Evolutionary conservation across 2,797 vertebrate genomes (phyloP).

Genomic region (Myotis vivesi): DNA sequence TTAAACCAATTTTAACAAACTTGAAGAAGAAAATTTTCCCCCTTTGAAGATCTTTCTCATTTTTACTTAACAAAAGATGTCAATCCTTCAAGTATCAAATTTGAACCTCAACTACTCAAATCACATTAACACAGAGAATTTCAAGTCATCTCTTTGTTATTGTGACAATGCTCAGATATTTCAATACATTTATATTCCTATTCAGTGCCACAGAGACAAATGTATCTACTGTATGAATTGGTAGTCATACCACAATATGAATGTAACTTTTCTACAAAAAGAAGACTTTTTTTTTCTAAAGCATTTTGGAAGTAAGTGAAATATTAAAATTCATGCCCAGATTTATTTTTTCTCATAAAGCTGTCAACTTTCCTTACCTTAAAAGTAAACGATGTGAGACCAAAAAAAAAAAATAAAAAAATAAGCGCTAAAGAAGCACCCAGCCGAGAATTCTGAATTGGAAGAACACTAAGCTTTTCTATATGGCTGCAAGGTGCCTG

Average conservation of each 20-base stretch:
- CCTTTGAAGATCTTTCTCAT: not conserved
- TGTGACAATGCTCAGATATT: not conserved
- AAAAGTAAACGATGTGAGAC: slow-evolving; percentile 64
- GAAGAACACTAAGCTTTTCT: not conserved
- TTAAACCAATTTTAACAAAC: slow-evolving; percentile 54
- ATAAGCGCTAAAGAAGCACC: slow-evolving; percentile 53
- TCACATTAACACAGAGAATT: not conserved
- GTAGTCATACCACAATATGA: slow-evolving; percentile 42
- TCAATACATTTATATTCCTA: not conserved
- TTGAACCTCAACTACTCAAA: not conserved
- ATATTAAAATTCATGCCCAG: slow-evolving; percentile 76
- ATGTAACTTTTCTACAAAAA: slow-evolving; percentile 49
- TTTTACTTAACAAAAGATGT: slow-evolving; percentile 46
- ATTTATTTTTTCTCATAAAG: slow-evolving; percentile 68
- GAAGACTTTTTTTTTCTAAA: slow-evolving; percentile 41
- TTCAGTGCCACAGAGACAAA: not conserved
- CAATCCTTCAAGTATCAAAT: slow-evolving; percentile 19
- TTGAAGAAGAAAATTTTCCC: not conserved
- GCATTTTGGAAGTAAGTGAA: slow-evolving; percentile 74
- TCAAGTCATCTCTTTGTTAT: not conserved
- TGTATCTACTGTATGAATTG: slow-evolving; percentile 4
- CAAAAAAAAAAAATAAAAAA: too few relatives aligned
- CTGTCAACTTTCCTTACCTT: slow-evolving; percentile 76
- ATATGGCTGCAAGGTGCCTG: not conserved
- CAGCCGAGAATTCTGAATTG: slow-evolving; percentile 37